Evolutionary conservation across 2,797 vertebrate genomes (phyloP).

Genomic region (Balearica regulorum): DNA sequence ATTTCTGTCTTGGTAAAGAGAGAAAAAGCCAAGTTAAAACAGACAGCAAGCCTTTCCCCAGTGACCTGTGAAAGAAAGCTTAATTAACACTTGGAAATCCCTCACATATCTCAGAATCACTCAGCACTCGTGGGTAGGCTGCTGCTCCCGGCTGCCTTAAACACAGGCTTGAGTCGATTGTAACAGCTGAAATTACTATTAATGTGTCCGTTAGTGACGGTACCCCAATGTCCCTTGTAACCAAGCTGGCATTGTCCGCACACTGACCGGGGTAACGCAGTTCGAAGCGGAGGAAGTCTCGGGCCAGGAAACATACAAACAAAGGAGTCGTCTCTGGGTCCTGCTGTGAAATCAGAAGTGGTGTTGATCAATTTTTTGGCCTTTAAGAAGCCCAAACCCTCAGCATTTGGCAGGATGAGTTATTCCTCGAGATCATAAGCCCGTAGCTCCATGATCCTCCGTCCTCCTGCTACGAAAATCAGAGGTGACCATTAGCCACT

Average conservation of each 20-base stretch:
- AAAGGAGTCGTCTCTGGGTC: no score
- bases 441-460: rapidly evolving
- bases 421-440: background rate
- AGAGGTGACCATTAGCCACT: background rate
- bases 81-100: background rate
- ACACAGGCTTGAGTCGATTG: background rate
- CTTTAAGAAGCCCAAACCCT: background rate
- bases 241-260: background rate
- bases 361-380: rapidly evolving
- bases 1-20: background rate
- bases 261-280: rapidly evolving
- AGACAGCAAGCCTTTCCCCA: background rate
- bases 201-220: background rate
- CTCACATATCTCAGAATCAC: background rate
- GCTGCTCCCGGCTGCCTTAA: background rate
- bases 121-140: background rate
- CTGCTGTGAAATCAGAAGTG: background rate
- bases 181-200: background rate
- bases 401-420: background rate
- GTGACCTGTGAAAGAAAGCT: background rate
- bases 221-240: background rate
- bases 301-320: no score
- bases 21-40: background rate
- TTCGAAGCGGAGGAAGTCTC: rapidly evolving
- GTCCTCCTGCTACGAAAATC: background rate